Base-by-base conservation (phyloP, 2,888 invertebrate genomes). In the Chorisops tibialis region DNA sequence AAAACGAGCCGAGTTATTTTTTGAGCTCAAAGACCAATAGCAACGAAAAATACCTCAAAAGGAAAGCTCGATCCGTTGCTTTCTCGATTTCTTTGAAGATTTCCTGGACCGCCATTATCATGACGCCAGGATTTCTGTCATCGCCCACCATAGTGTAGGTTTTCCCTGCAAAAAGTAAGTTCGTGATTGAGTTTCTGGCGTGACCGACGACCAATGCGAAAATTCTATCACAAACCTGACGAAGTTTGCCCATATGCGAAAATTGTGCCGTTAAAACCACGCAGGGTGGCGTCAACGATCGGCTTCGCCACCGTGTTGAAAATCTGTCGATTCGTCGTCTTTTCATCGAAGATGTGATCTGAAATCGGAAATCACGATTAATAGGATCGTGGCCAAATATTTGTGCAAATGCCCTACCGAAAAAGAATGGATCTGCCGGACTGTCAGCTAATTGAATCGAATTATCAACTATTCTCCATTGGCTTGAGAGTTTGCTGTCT, bases 241-340 rank as follows among this genome's bases (percentile, higher is more conserved):
- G 92, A 89, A 4, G 93, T 94, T 76, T 94, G 94, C 6, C 94
- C 94, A 74, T 95, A 95, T 0, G 93, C 93, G 79, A 95, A 92
- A 67, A 95, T 87, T 0, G 94, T 94, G 1, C 91, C 93, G 74
- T 92, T 91, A 69, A 90, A 86, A 2, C 92, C 92, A 65, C 84
- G 82, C 12, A 88, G 80, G 1, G 87, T 85, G 0, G 87, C 83
- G 65, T 86, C 81, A 2, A 91, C 85, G 65, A 91, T 87, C 0
- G 88, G 87, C 68, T 84, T 83, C 0, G 87, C 88, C 67, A 89
- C 79, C 61, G 80, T 81, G 66, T 86, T 75, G 72, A 88, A 92
- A 0, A 91, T 82, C 54, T 83, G 80, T 52, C 75, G 72, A 41
- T 88, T 91, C 47, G 80, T 80, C 16, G 81, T 79, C 3, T 79